phyloP scores from a whole-genome alignment of 2,888 invertebrate genomes.

The Drosophila villosipedis region DNA sequence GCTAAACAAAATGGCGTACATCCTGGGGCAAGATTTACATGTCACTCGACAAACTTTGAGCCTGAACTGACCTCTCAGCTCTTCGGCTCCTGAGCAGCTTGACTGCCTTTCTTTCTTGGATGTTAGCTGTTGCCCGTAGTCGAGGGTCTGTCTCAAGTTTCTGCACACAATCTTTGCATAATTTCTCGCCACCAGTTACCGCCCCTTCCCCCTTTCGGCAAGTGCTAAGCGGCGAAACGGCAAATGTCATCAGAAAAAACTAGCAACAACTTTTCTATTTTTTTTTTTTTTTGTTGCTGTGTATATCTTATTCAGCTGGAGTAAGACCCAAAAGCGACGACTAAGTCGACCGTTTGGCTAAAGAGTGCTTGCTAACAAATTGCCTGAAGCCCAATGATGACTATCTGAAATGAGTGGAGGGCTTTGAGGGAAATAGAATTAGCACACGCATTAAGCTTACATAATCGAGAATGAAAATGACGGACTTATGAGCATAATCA shows the following conservation, averaged over 20 bases:
- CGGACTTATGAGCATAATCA: slow-evolving; percentile 43
- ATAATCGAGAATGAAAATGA: slow-evolving; percentile 42
- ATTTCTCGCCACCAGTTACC: slow-evolving; percentile 45
- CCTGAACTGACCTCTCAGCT: slow-evolving; percentile 55
- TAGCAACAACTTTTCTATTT: slow-evolving; percentile 29
- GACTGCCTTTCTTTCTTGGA: slow-evolving; percentile 34
- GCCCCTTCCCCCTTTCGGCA: background rate
- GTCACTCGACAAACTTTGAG: slow-evolving; percentile 70
- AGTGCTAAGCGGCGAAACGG: slow-evolving; percentile 51
- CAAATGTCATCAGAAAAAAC: slow-evolving; percentile 68
- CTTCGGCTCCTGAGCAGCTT: slow-evolving; percentile 41
- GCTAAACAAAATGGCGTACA: slow-evolving; percentile 63
- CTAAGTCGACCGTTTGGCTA: slow-evolving; percentile 22
- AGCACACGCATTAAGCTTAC: slow-evolving; percentile 45
- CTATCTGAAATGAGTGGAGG: slow-evolving; percentile 48
- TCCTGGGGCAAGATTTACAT: slow-evolving; percentile 80
- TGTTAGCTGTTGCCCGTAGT: slow-evolving; percentile 27
- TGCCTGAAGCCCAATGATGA: slow-evolving; percentile 48
- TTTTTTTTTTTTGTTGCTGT: slow-evolving; percentile 3
- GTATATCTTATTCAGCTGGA: slow-evolving; percentile 24
- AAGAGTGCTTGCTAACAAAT: slow-evolving; percentile 39
- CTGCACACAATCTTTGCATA: slow-evolving; percentile 78
- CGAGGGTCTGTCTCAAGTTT: slow-evolving; percentile 54
- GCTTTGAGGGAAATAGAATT: slow-evolving; percentile 27
- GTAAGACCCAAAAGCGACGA: slow-evolving; percentile 11